phyloP scores from a whole-genome alignment of 2,113 vertebrate genomes.

The Festucalex cinctus region DNA sequence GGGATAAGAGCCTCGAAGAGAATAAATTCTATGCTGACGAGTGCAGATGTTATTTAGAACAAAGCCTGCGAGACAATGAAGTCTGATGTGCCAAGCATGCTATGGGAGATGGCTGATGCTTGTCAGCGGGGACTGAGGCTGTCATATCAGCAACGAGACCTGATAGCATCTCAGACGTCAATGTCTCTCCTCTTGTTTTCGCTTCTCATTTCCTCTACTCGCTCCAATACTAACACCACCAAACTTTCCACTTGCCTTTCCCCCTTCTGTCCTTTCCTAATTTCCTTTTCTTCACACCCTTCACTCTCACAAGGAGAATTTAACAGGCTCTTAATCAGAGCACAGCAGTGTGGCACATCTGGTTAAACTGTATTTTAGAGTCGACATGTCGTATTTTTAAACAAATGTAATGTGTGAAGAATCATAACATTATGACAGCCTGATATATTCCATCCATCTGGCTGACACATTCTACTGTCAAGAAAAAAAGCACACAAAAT shows the following conservation, averaged over 20 bases:
- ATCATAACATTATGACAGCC: neutral
- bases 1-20: slow-evolving; percentile 48
- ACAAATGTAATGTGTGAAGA: neutral
- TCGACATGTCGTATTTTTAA: slow-evolving; percentile 3
- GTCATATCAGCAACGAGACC: slow-evolving; percentile 62
- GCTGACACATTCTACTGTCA: too few relatives aligned
- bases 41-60: slow-evolving; percentile 70
- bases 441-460: too few relatives aligned
- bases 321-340: neutral
- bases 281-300: slow-evolving; percentile 15
- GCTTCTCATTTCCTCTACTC: slow-evolving; percentile 46
- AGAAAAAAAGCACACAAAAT: too few relatives aligned
- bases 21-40: slow-evolving; percentile 64
- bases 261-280: slow-evolving; percentile 10
- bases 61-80: slow-evolving; percentile 62
- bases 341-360: neutral
- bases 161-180: slow-evolving; percentile 69
- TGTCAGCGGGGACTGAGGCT: slow-evolving; percentile 52
- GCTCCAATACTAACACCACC: slow-evolving; percentile 17
- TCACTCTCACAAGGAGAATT: neutral
- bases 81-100: slow-evolving; percentile 37
- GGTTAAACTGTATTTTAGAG: neutral
- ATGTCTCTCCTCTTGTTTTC: slow-evolving; percentile 56
- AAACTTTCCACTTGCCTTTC: slow-evolving; percentile 41
- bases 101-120: slow-evolving; percentile 63